A percentile compares a stretch with the other conserved stretches of the same genome.
phyloP scores from a whole-genome alignment of 92 coral and sea anemone genomes.

The Porites evermanni region DNA sequence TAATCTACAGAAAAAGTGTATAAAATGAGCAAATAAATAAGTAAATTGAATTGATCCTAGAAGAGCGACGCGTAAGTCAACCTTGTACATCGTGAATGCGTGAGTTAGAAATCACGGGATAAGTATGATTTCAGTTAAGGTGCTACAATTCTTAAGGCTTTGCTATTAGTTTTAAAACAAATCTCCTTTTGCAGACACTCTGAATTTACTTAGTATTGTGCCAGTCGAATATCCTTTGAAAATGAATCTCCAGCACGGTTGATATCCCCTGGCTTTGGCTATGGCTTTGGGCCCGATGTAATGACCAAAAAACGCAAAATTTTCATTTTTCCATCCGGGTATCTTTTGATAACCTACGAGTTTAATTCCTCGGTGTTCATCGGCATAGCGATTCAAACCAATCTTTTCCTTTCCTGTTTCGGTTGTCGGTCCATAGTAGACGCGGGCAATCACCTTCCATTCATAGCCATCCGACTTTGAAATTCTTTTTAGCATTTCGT shows the following conservation, averaged over 20 bases:
- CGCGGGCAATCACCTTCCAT: neutral
- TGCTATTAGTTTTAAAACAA: conserved; percentile 3
- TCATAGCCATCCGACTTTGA: neutral
- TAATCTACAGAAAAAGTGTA: no score
- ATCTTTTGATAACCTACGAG: neutral
- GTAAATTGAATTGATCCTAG: no score
- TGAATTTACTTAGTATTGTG: neutral
- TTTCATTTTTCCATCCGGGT: neutral
- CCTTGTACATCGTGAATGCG: no score
- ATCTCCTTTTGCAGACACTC: neutral
- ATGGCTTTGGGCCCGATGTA: neutral
- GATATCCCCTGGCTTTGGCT: neutral
- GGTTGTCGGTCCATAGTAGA: neutral
- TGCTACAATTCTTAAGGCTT: neutral
- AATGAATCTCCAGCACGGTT: neutral
- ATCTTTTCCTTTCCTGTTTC: neutral
- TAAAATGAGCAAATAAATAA: no score
- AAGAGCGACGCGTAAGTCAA: no score
- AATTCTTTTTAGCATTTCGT: neutral
- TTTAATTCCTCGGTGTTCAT: no score
- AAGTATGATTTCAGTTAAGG: no score
- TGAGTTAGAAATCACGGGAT: no score
- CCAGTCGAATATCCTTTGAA: neutral
- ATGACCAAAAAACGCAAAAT: neutral
- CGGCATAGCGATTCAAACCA: neutral